Evolutionary conservation across 2,888 invertebrate genomes (phyloP).

Genomic region (Agrochola lychnidis): DNA sequence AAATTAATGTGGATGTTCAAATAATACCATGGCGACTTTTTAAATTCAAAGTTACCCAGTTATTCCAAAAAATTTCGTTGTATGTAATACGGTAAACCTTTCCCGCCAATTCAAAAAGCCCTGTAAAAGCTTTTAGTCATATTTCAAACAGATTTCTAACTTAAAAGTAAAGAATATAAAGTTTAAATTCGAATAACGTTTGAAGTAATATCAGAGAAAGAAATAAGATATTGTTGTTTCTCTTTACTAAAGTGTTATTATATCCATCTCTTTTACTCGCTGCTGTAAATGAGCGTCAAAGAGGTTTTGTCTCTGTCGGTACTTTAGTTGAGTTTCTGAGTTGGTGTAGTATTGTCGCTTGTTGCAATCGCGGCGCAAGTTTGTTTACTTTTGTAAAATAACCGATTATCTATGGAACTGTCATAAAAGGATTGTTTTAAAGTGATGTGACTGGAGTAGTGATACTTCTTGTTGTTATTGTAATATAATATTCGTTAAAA

Average conservation of each 20-base stretch:
- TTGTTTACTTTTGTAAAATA: slow-evolving; percentile 76
- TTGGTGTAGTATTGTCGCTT: slow-evolving; percentile 64
- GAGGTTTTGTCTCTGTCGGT: slow-evolving; percentile 62
- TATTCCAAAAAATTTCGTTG: slow-evolving; percentile 50
- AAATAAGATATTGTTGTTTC: slow-evolving; percentile 62
- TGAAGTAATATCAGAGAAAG: slow-evolving; percentile 34
- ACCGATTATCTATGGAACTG: slow-evolving; percentile 57
- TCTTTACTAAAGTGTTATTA: slow-evolving; percentile 67
- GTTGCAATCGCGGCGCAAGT: slow-evolving; percentile 60
- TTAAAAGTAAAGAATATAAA: rapidly evolving
- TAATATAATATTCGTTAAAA: slow-evolving; percentile 72
- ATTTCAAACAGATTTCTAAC: slow-evolving; percentile 36
- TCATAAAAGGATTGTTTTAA: slow-evolving; percentile 59
- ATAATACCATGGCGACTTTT: slow-evolving; percentile 21
- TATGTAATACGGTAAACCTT: slow-evolving; percentile 70
- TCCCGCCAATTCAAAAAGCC: slow-evolving; percentile 80
- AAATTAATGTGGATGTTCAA: background rate
- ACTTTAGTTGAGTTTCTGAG: slow-evolving; percentile 76
- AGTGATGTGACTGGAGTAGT: slow-evolving; percentile 76
- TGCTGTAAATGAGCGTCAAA: slow-evolving; percentile 29
- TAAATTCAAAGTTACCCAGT: slow-evolving; percentile 21
- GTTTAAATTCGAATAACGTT: slow-evolving; percentile 25
- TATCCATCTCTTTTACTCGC: slow-evolving; percentile 76
- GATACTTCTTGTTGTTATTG: slow-evolving; percentile 55
- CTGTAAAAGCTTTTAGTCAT: slow-evolving; percentile 57